A percentile compares a stretch with the other conserved stretches of the same genome.
These are phyloP conservation scores for Myotis brandtii DNA, from an alignment of 2,113 vertebrate genomes.

Conservation along the genomic window DNA sequence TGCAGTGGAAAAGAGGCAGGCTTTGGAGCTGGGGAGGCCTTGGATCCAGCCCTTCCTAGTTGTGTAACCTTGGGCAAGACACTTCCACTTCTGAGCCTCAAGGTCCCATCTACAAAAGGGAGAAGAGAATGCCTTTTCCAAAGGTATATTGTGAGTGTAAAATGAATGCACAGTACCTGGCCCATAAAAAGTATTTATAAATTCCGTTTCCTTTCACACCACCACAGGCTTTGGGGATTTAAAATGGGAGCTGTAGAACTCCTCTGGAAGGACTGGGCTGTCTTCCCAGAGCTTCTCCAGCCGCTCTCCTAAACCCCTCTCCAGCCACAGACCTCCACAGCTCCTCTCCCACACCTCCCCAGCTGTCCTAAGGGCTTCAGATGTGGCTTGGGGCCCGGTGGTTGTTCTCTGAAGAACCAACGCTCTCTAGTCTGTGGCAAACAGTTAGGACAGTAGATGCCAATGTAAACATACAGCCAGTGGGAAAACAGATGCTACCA, in stretches of 20 bases:
- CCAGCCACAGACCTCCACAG: not conserved
- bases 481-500: conserved; percentile 48
- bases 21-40: not conserved
- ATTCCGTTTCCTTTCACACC: not conserved
- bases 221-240: not conserved
- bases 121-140: not conserved
- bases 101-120: not conserved
- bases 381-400: not conserved
- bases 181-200: not conserved
- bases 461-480: conserved; percentile 51
- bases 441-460: not conserved
- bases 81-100: not conserved
- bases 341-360: not conserved
- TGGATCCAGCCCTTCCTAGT: not conserved
- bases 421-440: conserved; percentile 24
- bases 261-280: not conserved
- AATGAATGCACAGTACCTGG: not conserved
- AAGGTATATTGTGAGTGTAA: not conserved
- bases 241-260: not conserved
- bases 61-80: not conserved
- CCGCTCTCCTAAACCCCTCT: not conserved
- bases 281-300: not conserved
- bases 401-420: not conserved
- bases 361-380: not conserved
- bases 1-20: not conserved